phyloP scores from a whole-genome alignment of 2,113 vertebrate genomes.

The Cyprinodon variegatus region DNA sequence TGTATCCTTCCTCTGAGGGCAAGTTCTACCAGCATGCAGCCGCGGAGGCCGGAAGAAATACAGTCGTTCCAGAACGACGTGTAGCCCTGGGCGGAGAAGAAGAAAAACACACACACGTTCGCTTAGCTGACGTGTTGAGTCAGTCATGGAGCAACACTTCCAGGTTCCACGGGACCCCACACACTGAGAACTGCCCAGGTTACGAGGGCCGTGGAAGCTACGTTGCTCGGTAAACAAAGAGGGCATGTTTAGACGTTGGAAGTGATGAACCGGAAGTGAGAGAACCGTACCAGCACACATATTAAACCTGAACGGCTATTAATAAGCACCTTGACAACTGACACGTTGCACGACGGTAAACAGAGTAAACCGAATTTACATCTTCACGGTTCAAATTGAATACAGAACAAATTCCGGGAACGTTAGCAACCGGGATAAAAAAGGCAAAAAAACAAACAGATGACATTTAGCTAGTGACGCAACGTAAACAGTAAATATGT shows the following conservation, averaged over 20 bases:
- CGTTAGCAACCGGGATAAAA: background rate
- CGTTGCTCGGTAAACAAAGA: background rate
- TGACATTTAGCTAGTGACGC: slow-evolving; percentile 25
- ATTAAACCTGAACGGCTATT: background rate
- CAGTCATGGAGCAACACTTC: background rate
- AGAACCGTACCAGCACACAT: background rate
- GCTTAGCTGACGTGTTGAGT: slow-evolving; percentile 63
- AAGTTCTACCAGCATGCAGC: slow-evolving; percentile 97
- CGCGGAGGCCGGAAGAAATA: slow-evolving; percentile 96
- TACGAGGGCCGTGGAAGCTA: background rate
- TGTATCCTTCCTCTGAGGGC: slow-evolving; percentile 91
- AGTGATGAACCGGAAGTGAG: background rate
- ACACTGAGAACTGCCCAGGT: slow-evolving; percentile 5
- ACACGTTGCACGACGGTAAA: background rate
- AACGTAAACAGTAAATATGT: slow-evolving; percentile 29
- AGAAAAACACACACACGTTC: slow-evolving; percentile 2
- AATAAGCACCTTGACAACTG: background rate
- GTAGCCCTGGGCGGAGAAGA: slow-evolving; percentile 84
- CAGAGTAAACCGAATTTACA: background rate
- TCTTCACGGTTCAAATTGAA: background rate
- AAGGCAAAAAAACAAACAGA: background rate
- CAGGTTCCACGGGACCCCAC: slow-evolving; percentile 14
- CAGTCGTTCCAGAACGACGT: slow-evolving; percentile 99
- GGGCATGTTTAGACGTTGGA: background rate
- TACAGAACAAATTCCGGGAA: background rate